Evolutionary conservation across 2,888 invertebrate species (phyloP).

Genomic region (Synanthedon myopaeformis): DNA sequence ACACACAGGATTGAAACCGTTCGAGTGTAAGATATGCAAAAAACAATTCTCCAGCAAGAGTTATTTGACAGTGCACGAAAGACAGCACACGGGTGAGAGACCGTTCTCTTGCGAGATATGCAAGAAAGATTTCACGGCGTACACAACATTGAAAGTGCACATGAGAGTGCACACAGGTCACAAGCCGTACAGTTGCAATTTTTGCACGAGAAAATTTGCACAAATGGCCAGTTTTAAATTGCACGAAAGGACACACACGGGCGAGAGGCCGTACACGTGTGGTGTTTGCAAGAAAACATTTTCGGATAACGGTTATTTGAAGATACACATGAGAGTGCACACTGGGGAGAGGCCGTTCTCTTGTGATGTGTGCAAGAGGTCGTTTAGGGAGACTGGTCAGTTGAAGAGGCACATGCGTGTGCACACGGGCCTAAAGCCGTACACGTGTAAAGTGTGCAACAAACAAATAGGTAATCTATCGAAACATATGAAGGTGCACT

Average conservation of each 20-base stretch:
- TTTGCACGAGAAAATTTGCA: slow-evolving; percentile 47
- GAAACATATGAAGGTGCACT: slow-evolving; percentile 50
- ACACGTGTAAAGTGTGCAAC: slow-evolving; percentile 53
- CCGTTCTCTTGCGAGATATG: slow-evolving; percentile 52
- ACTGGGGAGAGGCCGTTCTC: slow-evolving; percentile 47
- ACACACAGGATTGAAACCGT: slow-evolving; percentile 45
- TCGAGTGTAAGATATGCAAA: slow-evolving; percentile 40
- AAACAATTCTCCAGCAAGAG: slow-evolving; percentile 57
- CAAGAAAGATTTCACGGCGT: slow-evolving; percentile 51
- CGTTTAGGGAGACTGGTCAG: slow-evolving; percentile 48
- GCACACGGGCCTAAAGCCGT: slow-evolving; percentile 48
- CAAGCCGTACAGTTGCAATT: slow-evolving; percentile 48
- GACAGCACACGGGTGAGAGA: slow-evolving; percentile 47
- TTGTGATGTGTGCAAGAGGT: slow-evolving; percentile 46
- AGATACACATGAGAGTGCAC: slow-evolving; percentile 55
- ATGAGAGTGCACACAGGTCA: slow-evolving; percentile 52
- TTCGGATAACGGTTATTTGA: slow-evolving; percentile 55
- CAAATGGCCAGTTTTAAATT: slow-evolving; percentile 57
- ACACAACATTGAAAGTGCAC: slow-evolving; percentile 54
- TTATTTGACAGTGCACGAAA: slow-evolving; percentile 47
- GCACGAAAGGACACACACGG: slow-evolving; percentile 51
- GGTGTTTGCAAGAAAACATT: slow-evolving; percentile 52
- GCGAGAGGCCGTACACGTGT: slow-evolving; percentile 44
- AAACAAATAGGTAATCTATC: slow-evolving; percentile 55
- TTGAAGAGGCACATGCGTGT: slow-evolving; percentile 48